Evolutionary conservation across 2,113 vertebrate genomes (phyloP), one percentile per base, ranked within the genome.

Genomic region (Syngnathus scovelli): DNA sequence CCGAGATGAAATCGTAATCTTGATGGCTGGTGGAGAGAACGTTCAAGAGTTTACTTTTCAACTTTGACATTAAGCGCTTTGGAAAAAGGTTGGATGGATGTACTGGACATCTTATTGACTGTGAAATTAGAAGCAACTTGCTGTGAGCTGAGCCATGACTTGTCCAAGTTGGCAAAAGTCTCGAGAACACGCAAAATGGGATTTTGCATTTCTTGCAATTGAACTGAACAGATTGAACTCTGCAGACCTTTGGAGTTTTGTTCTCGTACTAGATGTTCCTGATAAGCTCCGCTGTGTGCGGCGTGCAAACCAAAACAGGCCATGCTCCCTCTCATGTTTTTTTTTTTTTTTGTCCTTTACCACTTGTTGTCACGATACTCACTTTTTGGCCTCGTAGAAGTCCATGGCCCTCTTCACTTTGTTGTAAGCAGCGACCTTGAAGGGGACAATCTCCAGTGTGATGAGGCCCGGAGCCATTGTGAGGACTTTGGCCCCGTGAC

Each of bases 1-100:
- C 97, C 3, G 97, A 99, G 89, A 99, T 98, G 85, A 99, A 99
- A 19, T 99, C 96, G 67, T 93, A 99, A 85, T 98, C 95, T 91
- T 95, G 93, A 11, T 94, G 93, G 85, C 96, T 98, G 66, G 64
- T 46, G 54, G 62, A 7, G 21, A 41, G 39, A 63, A 75, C 3
- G 36, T 48, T 68, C 36, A 38, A 10, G 49, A 21, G 8, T 49
- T 36, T 6, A 49, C 16, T 36, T 64, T 48, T 23, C 1, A 7
- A 33, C 27, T 48, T 64, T 48, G 13, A 10, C 39, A 4, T 60
- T 7, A 60, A 10, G 16, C 16, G 38, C 3, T 5, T 46, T 16
- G 44, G 44, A 46, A 46, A 46, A 12, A 15, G 13, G 13, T 51
- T n/a, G 18, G 19, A 43, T 3, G 41, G 12, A 33, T 33, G 27